Percentiles rank a stretch among this genome's conserved stretches.
phyloP scores from a whole-genome alignment of 2,888 invertebrate species.

The Phortica okadai region DNA sequence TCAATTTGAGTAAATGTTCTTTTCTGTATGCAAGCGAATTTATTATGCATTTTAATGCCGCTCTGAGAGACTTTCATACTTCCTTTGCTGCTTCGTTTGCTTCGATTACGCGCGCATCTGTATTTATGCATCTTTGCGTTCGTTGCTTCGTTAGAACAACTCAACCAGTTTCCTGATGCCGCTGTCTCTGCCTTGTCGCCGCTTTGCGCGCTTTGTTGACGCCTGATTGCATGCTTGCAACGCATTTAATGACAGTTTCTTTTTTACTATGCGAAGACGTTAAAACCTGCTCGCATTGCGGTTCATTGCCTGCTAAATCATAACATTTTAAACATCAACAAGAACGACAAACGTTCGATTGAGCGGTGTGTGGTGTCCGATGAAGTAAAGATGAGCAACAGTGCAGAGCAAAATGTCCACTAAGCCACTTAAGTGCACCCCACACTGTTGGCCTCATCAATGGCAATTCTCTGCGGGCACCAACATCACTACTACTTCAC shows the following conservation, averaged over 20 bases:
- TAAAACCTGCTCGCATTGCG: neutral
- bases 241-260: constrained; percentile 20
- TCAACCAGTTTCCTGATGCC: neutral
- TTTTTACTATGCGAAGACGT: constrained; percentile 12
- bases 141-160: neutral
- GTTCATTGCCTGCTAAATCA: constrained; percentile 28
- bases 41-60: neutral
- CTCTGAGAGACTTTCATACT: neutral
- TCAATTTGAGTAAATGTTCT: neutral
- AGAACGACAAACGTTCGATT: neutral
- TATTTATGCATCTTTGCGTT: neutral
- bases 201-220: neutral
- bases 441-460: neutral
- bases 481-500: neutral
- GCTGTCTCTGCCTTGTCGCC: neutral
- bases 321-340: neutral
- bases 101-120: too few relatives aligned
- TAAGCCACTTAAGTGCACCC: constrained; percentile 7
- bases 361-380: too few relatives aligned
- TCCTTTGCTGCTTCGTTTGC: too few relatives aligned
- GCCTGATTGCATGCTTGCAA: constrained; percentile 13
- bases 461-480: too few relatives aligned
- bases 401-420: neutral
- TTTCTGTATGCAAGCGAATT: neutral
- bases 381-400: neutral